phyloP scores from a whole-genome alignment of 2,888 invertebrate genomes.

The Leptura quadrifasciata region DNA sequence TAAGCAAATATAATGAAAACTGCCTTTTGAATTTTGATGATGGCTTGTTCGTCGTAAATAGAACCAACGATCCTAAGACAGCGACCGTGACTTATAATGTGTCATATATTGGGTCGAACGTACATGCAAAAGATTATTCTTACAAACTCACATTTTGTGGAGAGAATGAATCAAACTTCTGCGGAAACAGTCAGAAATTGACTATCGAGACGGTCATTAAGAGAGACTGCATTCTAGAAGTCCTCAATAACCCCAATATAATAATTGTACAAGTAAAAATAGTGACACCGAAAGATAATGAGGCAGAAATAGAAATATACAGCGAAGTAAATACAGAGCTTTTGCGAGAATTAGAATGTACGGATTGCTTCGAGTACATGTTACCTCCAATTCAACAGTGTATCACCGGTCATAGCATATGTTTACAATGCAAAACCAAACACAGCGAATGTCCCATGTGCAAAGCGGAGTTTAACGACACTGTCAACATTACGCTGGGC shows the following conservation, averaged over 20 bases:
- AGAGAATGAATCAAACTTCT: not conserved
- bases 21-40: slow-evolving; percentile 62
- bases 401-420: slow-evolving; percentile 66
- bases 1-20: slow-evolving; percentile 64
- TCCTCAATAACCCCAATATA: not conserved
- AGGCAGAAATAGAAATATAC: not conserved
- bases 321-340: not conserved
- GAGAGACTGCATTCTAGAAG: not conserved
- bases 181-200: not conserved
- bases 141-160: slow-evolving; percentile 46
- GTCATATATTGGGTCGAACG: slow-evolving; percentile 56
- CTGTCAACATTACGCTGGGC: slow-evolving; percentile 63
- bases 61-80: slow-evolving; percentile 53
- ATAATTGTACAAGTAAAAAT: not conserved
- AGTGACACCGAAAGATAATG: not conserved
- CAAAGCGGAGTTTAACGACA: slow-evolving; percentile 54
- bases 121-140: slow-evolving; percentile 39
- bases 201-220: not conserved
- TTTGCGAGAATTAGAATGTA: slow-evolving; percentile 62
- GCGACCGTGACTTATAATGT: slow-evolving; percentile 62
- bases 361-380: slow-evolving; percentile 67
- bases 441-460: not conserved
- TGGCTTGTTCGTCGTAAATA: slow-evolving; percentile 62
- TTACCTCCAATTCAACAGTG: slow-evolving; percentile 67
- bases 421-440: slow-evolving; percentile 48